A percentile compares a stretch with the other conserved stretches of the same genome.
phyloP scores from a whole-genome alignment of 2,113 vertebrate genomes.

The Cathartes aura region DNA sequence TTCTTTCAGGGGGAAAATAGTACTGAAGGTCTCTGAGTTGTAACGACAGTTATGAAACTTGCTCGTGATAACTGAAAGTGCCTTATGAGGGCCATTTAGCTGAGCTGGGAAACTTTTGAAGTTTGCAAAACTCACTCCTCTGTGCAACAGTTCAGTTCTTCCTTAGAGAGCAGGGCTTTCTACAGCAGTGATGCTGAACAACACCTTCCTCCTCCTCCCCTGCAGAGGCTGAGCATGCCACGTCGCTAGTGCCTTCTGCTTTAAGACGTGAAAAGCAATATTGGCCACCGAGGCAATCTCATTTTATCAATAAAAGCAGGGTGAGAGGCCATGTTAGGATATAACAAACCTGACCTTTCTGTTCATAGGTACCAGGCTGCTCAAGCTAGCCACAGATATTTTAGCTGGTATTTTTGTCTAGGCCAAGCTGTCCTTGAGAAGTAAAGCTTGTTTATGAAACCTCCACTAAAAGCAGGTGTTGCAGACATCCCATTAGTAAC shows the following conservation, averaged over 20 bases:
- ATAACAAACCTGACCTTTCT: constrained; percentile 50
- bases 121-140: background rate
- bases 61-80: background rate
- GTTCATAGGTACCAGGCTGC: constrained; percentile 21
- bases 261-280: background rate
- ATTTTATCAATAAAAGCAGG: constrained; percentile 33
- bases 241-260: accelerated
- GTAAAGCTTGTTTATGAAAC: constrained; percentile 61
- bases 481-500: constrained; percentile 66
- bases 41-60: background rate
- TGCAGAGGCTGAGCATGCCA: background rate
- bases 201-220: background rate
- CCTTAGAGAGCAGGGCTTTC: background rate
- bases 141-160: background rate
- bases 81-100: background rate
- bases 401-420: constrained; percentile 6
- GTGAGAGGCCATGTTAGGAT: background rate
- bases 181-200: background rate
- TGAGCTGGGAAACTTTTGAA: background rate
- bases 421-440: constrained; percentile 20
- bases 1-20: background rate
- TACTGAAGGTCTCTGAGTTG: background rate
- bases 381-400: constrained; percentile 34
- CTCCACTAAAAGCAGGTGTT: constrained; percentile 64
- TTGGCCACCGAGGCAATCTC: background rate